phyloP scores from a whole-genome alignment of 1,140 invertebrate genomes.

The Macrosteles quadrilineatus region DNA sequence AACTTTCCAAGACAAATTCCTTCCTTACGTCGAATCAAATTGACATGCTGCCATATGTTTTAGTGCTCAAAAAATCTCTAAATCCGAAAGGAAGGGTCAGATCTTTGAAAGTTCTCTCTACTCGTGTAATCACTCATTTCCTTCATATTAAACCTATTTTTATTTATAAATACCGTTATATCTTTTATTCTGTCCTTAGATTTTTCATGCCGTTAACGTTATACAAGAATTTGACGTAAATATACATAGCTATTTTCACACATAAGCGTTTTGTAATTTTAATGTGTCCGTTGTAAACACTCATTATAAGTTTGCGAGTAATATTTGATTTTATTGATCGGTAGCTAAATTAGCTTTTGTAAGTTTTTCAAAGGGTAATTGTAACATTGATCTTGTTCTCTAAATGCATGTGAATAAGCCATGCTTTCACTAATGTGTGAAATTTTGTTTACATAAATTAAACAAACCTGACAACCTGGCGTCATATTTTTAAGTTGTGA shows the following conservation, averaged over 20 bases:
- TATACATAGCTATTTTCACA: not conserved
- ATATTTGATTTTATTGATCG: not conserved
- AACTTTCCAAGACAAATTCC: constrained; percentile 24
- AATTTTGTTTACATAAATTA: not conserved
- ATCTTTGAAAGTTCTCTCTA: constrained; percentile 18
- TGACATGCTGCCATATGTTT: constrained; percentile 1
- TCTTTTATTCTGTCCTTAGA: constrained; percentile 19
- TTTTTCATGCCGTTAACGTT: constrained; percentile 2
- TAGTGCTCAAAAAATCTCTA: not conserved
- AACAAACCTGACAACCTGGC: not conserved
- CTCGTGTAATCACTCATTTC: constrained; percentile 25
- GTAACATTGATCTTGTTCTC: not conserved
- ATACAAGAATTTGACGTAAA: not conserved
- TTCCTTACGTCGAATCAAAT: constrained; percentile 20
- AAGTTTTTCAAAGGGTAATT: not conserved
- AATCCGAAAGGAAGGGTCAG: constrained; percentile 11
- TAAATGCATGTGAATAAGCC: not conserved
- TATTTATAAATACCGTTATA: constrained; percentile 9
- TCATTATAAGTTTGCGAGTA: not conserved
- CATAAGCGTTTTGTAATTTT: not conserved
- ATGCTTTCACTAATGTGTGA: not conserved
- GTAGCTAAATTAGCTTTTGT: not conserved
- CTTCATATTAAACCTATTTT: constrained; percentile 26
- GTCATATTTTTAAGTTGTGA: not conserved
- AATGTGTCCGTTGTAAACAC: not conserved